Evolutionary conservation across 2,797 vertebrate genomes (phyloP).

Genomic region (Mareca penelope): DNA sequence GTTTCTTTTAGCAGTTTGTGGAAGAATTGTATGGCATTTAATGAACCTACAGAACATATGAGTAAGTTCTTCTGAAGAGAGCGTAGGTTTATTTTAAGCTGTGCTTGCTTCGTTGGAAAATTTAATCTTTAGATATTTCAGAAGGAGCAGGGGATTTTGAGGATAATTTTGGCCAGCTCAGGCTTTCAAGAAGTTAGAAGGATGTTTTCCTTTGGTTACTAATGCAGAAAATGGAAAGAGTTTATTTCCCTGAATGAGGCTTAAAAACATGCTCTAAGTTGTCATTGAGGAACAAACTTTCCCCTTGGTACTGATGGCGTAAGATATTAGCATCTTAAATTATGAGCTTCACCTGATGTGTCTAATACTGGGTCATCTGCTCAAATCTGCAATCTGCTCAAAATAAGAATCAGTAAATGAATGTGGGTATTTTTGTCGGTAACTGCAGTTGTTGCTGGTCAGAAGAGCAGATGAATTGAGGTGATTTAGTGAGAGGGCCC

Average conservation of each 20-base stretch:
- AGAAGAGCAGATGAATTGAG: neutral
- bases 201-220: neutral
- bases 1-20: neutral
- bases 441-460: neutral
- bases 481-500: too few species aligned
- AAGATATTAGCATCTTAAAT: neutral
- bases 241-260: neutral
- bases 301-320: neutral
- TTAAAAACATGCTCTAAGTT: neutral
- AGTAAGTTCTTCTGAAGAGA: neutral
- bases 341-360: neutral
- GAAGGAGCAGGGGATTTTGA: neutral
- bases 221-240: neutral
- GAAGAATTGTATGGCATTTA: neutral
- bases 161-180: neutral
- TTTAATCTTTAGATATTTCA: neutral
- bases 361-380: neutral
- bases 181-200: neutral
- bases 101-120: neutral
- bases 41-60: neutral
- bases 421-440: neutral
- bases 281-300: neutral
- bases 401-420: neutral
- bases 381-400: neutral
- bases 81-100: neutral